phyloP scores from a whole-genome alignment of 2,113 vertebrate genomes.

The Psammodynastes pulverulentus region DNA sequence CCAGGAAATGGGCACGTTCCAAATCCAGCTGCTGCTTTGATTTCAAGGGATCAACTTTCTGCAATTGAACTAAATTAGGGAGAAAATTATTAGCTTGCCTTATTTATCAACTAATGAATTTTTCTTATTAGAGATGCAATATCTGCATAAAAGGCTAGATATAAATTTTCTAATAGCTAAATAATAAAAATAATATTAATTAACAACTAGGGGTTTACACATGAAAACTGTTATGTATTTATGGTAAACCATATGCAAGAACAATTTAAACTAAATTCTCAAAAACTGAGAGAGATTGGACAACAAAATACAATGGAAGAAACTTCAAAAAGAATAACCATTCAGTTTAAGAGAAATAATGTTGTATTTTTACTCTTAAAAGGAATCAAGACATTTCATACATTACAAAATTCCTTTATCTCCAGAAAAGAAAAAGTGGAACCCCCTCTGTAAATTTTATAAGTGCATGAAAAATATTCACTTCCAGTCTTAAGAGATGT shows the following conservation, averaged over 20 bases:
- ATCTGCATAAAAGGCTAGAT: background rate
- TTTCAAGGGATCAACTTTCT: conserved; percentile 89
- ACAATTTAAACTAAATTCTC: background rate
- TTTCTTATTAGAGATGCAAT: background rate
- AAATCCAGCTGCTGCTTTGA: conserved; percentile 92
- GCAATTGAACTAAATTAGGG: conserved; percentile 78
- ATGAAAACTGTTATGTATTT: background rate
- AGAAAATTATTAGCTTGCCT: background rate
- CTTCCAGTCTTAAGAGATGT: background rate
- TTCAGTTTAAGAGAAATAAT: background rate
- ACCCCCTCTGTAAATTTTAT: background rate
- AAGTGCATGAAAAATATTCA: background rate
- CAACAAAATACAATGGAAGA: background rate
- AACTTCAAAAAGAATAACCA: background rate
- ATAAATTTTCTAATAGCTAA: background rate
- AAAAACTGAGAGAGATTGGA: background rate
- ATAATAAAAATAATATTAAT: background rate
- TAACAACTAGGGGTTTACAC: background rate
- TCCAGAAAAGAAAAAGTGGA: background rate
- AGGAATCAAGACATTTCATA: background rate
- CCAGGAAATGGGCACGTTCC: conserved; percentile 93
- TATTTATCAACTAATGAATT: background rate
- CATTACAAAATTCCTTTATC: background rate
- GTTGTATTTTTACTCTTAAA: background rate
- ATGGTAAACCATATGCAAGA: background rate